These are phyloP conservation scores for Caradrina kadenii DNA, from an alignment of 2,888 invertebrate species.

Conservation along the genomic window DNA sequence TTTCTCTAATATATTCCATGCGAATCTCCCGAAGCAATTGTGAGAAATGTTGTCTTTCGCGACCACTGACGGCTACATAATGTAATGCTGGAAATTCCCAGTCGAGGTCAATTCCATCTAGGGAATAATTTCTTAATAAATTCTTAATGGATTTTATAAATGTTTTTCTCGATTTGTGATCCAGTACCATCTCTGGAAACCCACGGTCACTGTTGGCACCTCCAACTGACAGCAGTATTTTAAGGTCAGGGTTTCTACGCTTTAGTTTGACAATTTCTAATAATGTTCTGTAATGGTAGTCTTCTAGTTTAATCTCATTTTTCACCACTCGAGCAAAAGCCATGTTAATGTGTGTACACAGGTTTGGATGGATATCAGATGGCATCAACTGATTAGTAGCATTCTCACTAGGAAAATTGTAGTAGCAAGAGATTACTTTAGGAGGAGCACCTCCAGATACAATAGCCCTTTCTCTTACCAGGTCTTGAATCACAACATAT, in stretches of 20 bases:
- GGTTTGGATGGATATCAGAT: constrained; percentile 91
- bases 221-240: constrained; percentile 94
- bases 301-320: constrained; percentile 90
- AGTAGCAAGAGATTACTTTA: constrained; percentile 92
- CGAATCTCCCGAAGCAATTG: constrained; percentile 94
- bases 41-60: constrained; percentile 93
- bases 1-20: constrained; percentile 91
- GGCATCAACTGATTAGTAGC: constrained; percentile 84
- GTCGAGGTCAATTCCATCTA: constrained; percentile 95
- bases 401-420: constrained; percentile 88
- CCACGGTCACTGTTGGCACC: constrained; percentile 91
- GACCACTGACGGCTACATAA: constrained; percentile 51
- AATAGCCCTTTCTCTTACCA: background rate
- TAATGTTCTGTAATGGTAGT: constrained; percentile 79
- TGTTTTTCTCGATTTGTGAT: constrained; percentile 93
- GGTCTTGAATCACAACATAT: constrained; percentile 5
- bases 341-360: constrained; percentile 96
- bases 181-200: constrained; percentile 93
- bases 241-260: constrained; percentile 91
- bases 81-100: constrained; percentile 96
- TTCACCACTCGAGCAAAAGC: constrained; percentile 93
- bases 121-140: constrained; percentile 86
- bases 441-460: background rate
- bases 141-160: constrained; percentile 90
- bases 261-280: constrained; percentile 89